Base-by-base conservation (phyloP, 2,113 vertebrate genomes). In the Ophiodon elongatus region DNA sequence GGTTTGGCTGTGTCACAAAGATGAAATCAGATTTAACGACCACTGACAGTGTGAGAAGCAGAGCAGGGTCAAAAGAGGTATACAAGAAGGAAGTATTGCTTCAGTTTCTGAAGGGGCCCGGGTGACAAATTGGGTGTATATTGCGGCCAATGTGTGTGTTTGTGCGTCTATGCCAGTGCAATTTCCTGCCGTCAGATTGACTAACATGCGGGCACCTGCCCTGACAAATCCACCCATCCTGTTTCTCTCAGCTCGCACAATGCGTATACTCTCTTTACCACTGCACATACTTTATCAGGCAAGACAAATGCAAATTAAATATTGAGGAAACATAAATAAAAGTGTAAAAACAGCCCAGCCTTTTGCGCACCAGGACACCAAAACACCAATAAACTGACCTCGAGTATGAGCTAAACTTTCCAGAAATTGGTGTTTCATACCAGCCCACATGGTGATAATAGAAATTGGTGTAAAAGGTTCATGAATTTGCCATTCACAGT, bases 181-280 rank as follows among this genome's bases (percentile, higher is more conserved):
- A 94, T 90, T 93, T 94, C 94, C 93, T 93, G 91, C 86, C 74
- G 76, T 52, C 66, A 80, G 77, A 88, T 89, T 92, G 85, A 89
- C 92, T 90, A 94, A 94, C 88, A 83, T 90, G 91, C 70, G 89
- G 92, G 91, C 93, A 93, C 91, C 94, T 93, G 88, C 82, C 83
- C 70, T 91, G 80, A 91, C 78, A 89, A 82, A 87, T 80, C 89
- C 94, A 78, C 93, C 94, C 94, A 93, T 94, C 94, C 94, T 94
- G 94, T 94, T 91, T 78, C 81, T 90, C 68, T 92, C 50, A 41
- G 80, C 60, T 82, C 85, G 52, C 81, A 86, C 73, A 83, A 78
- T 84, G 64, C 64, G 33, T 54, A 54, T 37, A 54, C 64, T 50
- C 41, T 47, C n/a, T 84, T 37, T 72, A 37, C 54, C 37, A 33